These are phyloP conservation scores for Morus bassanus DNA, from an alignment of 2,797 vertebrate species.

Conservation along the genomic window DNA sequence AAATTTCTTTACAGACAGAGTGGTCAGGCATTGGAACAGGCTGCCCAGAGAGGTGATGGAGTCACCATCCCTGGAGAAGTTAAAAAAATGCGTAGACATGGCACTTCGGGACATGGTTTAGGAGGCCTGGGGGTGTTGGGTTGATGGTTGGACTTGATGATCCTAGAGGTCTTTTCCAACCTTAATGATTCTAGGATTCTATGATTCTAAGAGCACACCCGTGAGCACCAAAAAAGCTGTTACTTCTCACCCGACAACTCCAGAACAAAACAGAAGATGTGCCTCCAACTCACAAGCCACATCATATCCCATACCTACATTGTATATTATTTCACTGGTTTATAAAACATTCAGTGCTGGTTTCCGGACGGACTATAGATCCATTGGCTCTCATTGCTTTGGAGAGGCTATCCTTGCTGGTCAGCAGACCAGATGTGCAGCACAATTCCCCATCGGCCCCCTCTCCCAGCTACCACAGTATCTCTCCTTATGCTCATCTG, in stretches of 20 bases:
- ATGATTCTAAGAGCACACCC: neutral
- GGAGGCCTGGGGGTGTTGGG: too few species aligned
- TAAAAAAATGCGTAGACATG: too few species aligned
- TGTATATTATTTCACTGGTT: neutral
- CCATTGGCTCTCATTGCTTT: neutral
- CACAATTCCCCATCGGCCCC: neutral
- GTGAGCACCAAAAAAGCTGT: neutral
- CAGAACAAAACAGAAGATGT: neutral
- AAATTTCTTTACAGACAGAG: too few species aligned
- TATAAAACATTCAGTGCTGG: neutral
- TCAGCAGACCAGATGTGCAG: neutral
- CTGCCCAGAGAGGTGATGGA: too few species aligned
- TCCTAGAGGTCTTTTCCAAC: too few species aligned
- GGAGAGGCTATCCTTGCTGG: neutral
- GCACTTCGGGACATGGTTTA: too few species aligned
- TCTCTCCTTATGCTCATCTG: neutral
- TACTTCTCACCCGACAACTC: neutral
- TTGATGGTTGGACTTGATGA: too few species aligned
- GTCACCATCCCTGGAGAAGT: too few species aligned
- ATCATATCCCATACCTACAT: neutral
- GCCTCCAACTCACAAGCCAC: neutral
- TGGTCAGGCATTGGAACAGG: too few species aligned
- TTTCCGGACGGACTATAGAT: neutral
- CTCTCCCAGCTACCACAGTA: neutral
- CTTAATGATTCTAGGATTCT: too few species aligned